Evolutionary conservation across 2,113 vertebrate species (phyloP), one percentile per base, ranked within the genome.

Genomic region (Enhydra lutris): DNA sequence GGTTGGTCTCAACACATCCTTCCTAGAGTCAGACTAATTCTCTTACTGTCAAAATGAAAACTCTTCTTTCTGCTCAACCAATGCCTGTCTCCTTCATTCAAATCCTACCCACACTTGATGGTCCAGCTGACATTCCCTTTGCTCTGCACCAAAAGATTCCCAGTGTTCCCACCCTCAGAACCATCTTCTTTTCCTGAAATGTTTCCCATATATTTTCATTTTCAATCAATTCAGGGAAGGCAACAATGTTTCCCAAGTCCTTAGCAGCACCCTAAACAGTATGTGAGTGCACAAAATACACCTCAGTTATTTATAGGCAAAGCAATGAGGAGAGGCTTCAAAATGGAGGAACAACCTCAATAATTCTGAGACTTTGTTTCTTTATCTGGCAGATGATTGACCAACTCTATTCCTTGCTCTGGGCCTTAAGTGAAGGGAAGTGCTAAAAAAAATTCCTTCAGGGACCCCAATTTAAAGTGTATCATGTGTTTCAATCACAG

Each of bases 351-450:
- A 63, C 1, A 42, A 82, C 6, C 24, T 45, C 76, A 67, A 67
- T 24, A 57, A 26, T 29, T 59, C 47, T 26, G 8, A 59, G 59
- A 76, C 1, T 39, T 76, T 47, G 15, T 89, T 24, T 93, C 34
- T 61, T 93, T 29, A 73, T 31, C 12, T 24, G 73, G 5, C 6
- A 96, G 39, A 81, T 78, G 34, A 94, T 94, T 88, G 61, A n/a
- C 39, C 45, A 83, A 47, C 5, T 96, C 31, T 82, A 9, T 85
- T 82, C 57, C 21, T 97, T 95, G 7, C 8, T 86, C 97, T 96
- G 1, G 14, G 59, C 6, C 23, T 14, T 69, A 91, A 82, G n/a
- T 17, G 21, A 79, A 96, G 36, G 45, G 15, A 96, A 95, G 24
- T 1, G 1, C 21, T 34, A 65, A 69, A 79, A 6, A 61, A 69